Percentiles rank a stretch among this genome's conserved stretches.
Conservation (phyloP, 2,888 invertebrate species). For the Cosmia pyralina region DNA sequence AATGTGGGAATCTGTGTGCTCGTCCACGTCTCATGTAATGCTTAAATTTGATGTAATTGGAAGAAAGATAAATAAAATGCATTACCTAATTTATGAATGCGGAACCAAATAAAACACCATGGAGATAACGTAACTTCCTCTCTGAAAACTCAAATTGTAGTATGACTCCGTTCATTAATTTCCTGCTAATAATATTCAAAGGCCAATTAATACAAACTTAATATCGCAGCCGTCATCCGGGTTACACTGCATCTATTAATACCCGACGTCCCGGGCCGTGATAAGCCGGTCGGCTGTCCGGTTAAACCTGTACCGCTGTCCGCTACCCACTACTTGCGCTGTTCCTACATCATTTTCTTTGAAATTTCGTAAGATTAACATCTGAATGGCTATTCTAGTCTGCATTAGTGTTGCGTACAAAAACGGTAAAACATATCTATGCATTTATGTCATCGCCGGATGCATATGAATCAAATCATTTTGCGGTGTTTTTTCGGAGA, state of each 20-base stretch:
- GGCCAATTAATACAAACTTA: slow-evolving; percentile 48
- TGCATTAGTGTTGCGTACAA: slow-evolving; percentile 50
- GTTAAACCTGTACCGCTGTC: slow-evolving; percentile 55
- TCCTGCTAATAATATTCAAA: slow-evolving; percentile 43
- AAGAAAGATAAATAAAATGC: slow-evolving; percentile 5
- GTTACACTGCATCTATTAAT: slow-evolving; percentile 62
- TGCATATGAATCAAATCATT: slow-evolving; percentile 20
- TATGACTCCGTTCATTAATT: slow-evolving; percentile 40
- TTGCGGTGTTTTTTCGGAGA: background rate
- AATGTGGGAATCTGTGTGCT: slow-evolving; percentile 2
- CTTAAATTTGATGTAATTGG: slow-evolving; percentile 3
- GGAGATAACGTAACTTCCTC: slow-evolving; percentile 38
- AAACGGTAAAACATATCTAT: slow-evolving; percentile 41
- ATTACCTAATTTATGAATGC: slow-evolving; percentile 11
- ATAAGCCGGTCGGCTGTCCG: slow-evolving; percentile 56
- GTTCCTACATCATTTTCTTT: slow-evolving; percentile 58
- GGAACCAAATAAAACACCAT: slow-evolving; percentile 11
- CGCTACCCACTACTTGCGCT: slow-evolving; percentile 48
- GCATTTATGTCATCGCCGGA: slow-evolving; percentile 23
- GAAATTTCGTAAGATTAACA: slow-evolving; percentile 62
- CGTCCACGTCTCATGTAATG: background rate
- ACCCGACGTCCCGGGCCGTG: slow-evolving; percentile 48
- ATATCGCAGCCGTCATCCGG: slow-evolving; percentile 59
- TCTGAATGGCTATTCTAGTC: slow-evolving; percentile 57
- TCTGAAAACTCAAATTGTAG: background rate